These are phyloP conservation scores for Hycleus cichorii DNA, from an alignment of 1,140 invertebrate species.

Conservation along the genomic window DNA sequence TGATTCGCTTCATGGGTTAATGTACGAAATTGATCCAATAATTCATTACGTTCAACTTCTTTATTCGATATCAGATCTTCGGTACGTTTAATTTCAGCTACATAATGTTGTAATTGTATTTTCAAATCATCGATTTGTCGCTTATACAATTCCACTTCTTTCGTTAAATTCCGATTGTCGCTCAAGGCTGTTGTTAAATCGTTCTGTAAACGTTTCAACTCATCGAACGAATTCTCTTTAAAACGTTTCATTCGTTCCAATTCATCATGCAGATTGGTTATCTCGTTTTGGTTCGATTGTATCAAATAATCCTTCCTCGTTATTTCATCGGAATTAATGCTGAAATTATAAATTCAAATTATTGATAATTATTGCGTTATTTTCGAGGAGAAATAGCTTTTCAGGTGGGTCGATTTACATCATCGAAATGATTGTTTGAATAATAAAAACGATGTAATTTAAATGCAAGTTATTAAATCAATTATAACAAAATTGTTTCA, in stretches of 20 bases:
- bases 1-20: constrained; percentile 61
- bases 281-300: constrained; percentile 3
- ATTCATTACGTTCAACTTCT: constrained; percentile 61
- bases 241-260: constrained; percentile 18
- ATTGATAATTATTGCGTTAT: too few relatives aligned
- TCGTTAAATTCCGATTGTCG: constrained; percentile 45
- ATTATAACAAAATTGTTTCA: too few relatives aligned
- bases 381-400: too few relatives aligned
- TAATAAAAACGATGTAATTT: too few relatives aligned
- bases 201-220: constrained; percentile 52
- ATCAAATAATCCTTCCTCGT: too few relatives aligned
- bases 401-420: too few relatives aligned
- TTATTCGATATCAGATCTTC: constrained; percentile 61
- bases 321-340: too few relatives aligned
- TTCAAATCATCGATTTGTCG: constrained; percentile 60
- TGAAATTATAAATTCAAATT: too few relatives aligned
- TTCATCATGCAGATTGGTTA: constrained; percentile 21
- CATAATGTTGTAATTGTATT: constrained; percentile 63
- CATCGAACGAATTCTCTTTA: constrained; percentile 24
- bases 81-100: constrained; percentile 59
- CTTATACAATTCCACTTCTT: constrained; percentile 53
- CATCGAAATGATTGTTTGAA: too few relatives aligned
- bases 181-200: constrained; percentile 49
- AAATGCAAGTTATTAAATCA: too few relatives aligned
- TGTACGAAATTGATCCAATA: constrained; percentile 64